Percentiles rank a stretch among this genome's conserved stretches.
phyloP scores from a whole-genome alignment of 2,888 invertebrate genomes.

The Cephus spinipes region DNA sequence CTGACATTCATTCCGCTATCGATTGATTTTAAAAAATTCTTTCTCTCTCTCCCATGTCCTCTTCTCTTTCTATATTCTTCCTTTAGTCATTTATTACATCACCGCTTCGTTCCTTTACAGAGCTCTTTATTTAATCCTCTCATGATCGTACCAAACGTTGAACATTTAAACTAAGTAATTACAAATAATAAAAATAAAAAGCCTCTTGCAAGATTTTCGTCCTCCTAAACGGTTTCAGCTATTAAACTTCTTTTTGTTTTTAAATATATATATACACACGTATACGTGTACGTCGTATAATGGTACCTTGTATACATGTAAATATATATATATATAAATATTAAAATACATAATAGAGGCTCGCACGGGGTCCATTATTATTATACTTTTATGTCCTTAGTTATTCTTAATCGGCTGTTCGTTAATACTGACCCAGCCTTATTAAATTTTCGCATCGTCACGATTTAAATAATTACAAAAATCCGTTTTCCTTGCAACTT shows the following conservation, averaged over 20 bases:
- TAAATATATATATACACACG: constrained; percentile 8
- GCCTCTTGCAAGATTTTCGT: constrained; percentile 58
- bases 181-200: constrained; percentile 64
- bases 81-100: constrained; percentile 40
- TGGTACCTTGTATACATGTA: constrained; percentile 28
- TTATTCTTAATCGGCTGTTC: constrained; percentile 41
- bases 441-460: constrained; percentile 32
- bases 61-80: constrained; percentile 17
- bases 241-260: constrained; percentile 47
- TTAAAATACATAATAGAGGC: constrained; percentile 65
- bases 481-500: constrained; percentile 56
- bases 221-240: constrained; percentile 53
- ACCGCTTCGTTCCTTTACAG: constrained; percentile 50
- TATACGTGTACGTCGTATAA: neutral
- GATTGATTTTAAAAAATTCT: constrained; percentile 7
- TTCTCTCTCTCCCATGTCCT: neutral
- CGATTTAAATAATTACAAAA: constrained; percentile 62
- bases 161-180: constrained; percentile 62
- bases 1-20: constrained; percentile 13
- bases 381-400: constrained; percentile 45
- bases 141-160: constrained; percentile 59
- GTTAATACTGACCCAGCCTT: constrained; percentile 42
- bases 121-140: constrained; percentile 50
- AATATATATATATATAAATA: constrained; percentile 58
- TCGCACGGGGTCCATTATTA: constrained; percentile 55